Conservation (phyloP, 2,113 vertebrate genomes). For the Rhabdornis inornatus region DNA sequence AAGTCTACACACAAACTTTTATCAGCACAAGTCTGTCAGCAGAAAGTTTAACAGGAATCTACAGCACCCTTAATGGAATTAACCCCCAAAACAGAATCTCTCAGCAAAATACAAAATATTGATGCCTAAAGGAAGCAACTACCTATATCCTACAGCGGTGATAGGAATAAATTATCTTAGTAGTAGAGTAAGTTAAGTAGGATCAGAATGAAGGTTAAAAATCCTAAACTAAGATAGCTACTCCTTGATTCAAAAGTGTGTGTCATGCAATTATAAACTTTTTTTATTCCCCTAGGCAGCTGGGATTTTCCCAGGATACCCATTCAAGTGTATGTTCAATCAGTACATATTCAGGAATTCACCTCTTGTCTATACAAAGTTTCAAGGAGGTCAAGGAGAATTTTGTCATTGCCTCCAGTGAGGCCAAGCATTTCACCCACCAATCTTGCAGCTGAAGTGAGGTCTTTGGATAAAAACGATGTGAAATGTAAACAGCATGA, state of each 20-base stretch:
- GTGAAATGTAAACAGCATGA: slow-evolving; percentile 12
- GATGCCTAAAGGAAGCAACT: neutral
- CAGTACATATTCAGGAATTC: slow-evolving; percentile 63
- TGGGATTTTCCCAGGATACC: slow-evolving; percentile 63
- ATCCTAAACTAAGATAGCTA: neutral
- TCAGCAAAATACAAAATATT: neutral
- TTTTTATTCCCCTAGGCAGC: slow-evolving; percentile 51
- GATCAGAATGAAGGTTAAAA: slow-evolving; percentile 32
- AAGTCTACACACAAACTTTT: neutral
- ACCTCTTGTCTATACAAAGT: slow-evolving; percentile 65
- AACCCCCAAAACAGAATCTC: neutral
- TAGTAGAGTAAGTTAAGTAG: neutral
- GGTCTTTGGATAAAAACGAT: slow-evolving; percentile 13
- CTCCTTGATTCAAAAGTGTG: slow-evolving; percentile 50
- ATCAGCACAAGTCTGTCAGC: neutral
- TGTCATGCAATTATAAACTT: slow-evolving; percentile 55
- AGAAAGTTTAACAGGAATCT: neutral
- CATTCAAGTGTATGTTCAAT: slow-evolving; percentile 64
- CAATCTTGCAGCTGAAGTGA: slow-evolving; percentile 14
- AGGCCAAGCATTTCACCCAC: slow-evolving; percentile 52
- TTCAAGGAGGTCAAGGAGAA: slow-evolving; percentile 65
- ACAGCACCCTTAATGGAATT: neutral
- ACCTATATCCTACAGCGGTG: neutral
- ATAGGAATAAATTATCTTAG: neutral
- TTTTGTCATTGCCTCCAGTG: slow-evolving; percentile 54